phyloP scores from a whole-genome alignment of 2,797 vertebrate species.

The Epinephelus awoara region DNA sequence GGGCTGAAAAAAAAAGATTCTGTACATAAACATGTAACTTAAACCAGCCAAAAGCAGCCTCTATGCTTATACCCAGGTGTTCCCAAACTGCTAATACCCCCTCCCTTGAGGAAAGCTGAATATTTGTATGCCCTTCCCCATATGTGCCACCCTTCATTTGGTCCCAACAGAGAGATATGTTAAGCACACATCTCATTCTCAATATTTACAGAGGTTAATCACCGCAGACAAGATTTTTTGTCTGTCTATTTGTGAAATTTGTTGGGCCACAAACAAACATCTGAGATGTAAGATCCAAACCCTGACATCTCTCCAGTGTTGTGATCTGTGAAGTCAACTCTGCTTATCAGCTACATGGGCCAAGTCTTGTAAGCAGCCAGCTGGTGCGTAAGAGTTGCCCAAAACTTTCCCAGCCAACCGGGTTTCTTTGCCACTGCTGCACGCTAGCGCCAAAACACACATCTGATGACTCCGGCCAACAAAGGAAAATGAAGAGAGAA shows the following conservation, averaged over 20 bases:
- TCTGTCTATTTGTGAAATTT: conserved; percentile 26
- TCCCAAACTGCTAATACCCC: not conserved
- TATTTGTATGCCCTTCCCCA: not conserved
- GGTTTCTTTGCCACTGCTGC: conserved; percentile 40
- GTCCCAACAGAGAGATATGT: not conserved
- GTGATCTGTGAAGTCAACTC: conserved; percentile 51
- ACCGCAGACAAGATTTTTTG: conserved; percentile 25
- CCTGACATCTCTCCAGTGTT: conserved; percentile 35
- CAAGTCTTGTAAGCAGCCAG: conserved; percentile 72
- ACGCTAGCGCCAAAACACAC: conserved; percentile 59
- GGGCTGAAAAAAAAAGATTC: no score
- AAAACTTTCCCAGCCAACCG: conserved; percentile 61
- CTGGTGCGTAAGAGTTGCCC: conserved; percentile 62
- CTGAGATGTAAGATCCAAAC: conserved; percentile 39
- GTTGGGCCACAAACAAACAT: conserved; percentile 34
- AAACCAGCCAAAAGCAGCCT: not conserved
- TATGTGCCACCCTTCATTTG: not conserved
- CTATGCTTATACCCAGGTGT: not conserved
- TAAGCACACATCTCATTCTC: conserved; percentile 23
- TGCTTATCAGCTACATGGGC: conserved; percentile 38
- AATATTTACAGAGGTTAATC: conserved; percentile 53
- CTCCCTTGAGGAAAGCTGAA: not conserved
- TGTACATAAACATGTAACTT: not conserved
- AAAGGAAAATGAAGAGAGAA: not conserved
- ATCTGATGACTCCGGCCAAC: conserved; percentile 50